Conservation (phyloP, 2,888 invertebrate species). For the Gnatocerus cornutus region DNA sequence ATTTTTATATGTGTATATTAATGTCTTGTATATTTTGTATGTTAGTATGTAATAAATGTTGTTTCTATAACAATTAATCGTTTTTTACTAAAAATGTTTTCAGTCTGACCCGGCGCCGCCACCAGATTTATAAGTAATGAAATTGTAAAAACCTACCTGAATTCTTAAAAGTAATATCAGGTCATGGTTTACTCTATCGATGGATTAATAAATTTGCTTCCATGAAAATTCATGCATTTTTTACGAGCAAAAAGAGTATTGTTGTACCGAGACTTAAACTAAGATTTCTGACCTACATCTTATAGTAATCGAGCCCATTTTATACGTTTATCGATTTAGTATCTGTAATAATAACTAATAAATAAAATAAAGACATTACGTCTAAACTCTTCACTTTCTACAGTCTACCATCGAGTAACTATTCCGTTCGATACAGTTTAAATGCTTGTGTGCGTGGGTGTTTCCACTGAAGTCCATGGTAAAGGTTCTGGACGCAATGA, state of each 20-base stretch:
- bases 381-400: slow-evolving; percentile 17
- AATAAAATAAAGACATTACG: slow-evolving; percentile 20
- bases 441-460: slow-evolving; percentile 43
- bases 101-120: slow-evolving; percentile 26
- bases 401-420: slow-evolving; percentile 13
- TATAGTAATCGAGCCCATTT: background rate
- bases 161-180: background rate
- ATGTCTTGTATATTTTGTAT: slow-evolving; percentile 51
- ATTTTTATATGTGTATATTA: slow-evolving; percentile 55
- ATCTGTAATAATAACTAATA: background rate
- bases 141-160: background rate
- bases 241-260: too few relatives aligned
- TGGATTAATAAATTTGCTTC: slow-evolving; percentile 8
- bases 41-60: slow-evolving; percentile 31
- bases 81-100: slow-evolving; percentile 19
- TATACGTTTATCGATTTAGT: background rate
- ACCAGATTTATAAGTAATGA: slow-evolving; percentile 10
- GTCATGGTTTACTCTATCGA: background rate
- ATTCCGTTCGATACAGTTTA: slow-evolving; percentile 43
- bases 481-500: slow-evolving; percentile 45
- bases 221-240: background rate
- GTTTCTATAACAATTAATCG: slow-evolving; percentile 25
- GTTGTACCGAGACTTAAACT: too few relatives aligned
- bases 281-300: too few relatives aligned
- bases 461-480: slow-evolving; percentile 38